These are phyloP conservation scores for Artemia sinica DNA, from an alignment of 2,888 invertebrate species.

Conservation along the genomic window DNA sequence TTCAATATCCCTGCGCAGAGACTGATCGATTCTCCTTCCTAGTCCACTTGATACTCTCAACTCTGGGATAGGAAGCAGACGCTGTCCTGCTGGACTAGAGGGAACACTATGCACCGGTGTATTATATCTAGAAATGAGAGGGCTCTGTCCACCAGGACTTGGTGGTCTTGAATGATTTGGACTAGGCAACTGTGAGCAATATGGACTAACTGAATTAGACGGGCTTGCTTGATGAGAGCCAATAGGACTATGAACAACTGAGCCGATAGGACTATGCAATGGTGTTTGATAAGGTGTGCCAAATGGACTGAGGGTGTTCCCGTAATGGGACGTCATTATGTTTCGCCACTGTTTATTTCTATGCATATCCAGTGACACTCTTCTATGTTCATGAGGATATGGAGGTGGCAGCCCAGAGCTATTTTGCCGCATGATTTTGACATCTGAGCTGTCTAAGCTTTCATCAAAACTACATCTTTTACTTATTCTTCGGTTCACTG, in stretches of 20 bases:
- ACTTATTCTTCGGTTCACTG: neutral
- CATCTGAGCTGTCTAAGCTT: neutral
- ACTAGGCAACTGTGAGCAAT: slow-evolving; percentile 12
- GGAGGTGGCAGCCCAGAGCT: slow-evolving; percentile 1
- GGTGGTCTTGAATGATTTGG: too few relatives aligned
- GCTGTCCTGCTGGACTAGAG: neutral
- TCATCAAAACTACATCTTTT: slow-evolving; percentile 3
- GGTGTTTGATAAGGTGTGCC: slow-evolving; percentile 22
- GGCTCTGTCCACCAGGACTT: neutral
- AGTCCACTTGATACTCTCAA: neutral
- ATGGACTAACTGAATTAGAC: slow-evolving; percentile 17
- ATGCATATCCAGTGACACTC: slow-evolving; percentile 10
- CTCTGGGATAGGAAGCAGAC: neutral
- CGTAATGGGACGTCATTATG: slow-evolving; percentile 14
- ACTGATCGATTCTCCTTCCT: neutral
- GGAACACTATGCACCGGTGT: slow-evolving; percentile 2
- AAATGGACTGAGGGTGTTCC: slow-evolving; percentile 20
- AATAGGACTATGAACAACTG: slow-evolving; percentile 18
- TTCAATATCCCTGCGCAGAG: neutral
- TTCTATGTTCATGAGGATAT: neutral
- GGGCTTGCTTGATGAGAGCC: slow-evolving; percentile 21
- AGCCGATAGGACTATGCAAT: slow-evolving; percentile 18
- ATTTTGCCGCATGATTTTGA: neutral
- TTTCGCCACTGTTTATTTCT: slow-evolving; percentile 7
- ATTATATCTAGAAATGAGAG: neutral